Base-by-base conservation (phyloP, 2,888 invertebrate genomes). In the Sarcophaga rosellei region DNA sequence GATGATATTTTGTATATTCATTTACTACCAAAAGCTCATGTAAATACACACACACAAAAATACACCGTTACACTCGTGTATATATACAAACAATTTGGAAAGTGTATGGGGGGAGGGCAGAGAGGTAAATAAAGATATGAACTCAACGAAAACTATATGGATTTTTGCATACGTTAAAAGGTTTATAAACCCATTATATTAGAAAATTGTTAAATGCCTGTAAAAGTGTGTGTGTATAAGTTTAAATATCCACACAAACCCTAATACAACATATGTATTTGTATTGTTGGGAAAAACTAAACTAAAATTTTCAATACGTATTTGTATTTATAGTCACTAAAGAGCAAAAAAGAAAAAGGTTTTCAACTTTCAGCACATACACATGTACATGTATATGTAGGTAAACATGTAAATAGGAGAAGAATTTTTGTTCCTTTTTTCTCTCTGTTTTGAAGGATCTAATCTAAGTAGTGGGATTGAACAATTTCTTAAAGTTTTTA, bases 111-210 rank as follows among this genome's bases (percentile, higher is more conserved):
- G 2, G 35, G 35, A 0, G 1, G 47, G 4, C 0, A 53, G 47
- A 1, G 15, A 47, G 17, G 12, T 53, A 35, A 35, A 17, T 53
- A 53, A 15, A 12, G 53, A 17, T 15, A 53, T 17, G 17, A 15
- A 68, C 44, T 65, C 65, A 15, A 73, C 63, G 61, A 73, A 73
- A 66, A 17, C 65, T 57, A 73, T 73, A 80, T 73, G 73, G 80
- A 66, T 73, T 80, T 80, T 80, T 80, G 73, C 80, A 80, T 80
- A 80, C 80, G 73, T 80, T 80, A 73, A 80, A 80, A 73, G 73
- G 80, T 80, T 73, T 66, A 80, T 66, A 80, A 73, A 73, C 45
- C 80, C 59, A 80, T 79, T 65, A 79, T 79, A 59, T 62, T 25
- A 47, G 35, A 61, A 47, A 69, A 47, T 17, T 23, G 20, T 69